A percentile compares a stretch with the other conserved stretches of the same genome.
These are phyloP conservation scores for Nemoura dubitans DNA, from an alignment of 2,888 invertebrate species.

Conservation along the genomic window DNA sequence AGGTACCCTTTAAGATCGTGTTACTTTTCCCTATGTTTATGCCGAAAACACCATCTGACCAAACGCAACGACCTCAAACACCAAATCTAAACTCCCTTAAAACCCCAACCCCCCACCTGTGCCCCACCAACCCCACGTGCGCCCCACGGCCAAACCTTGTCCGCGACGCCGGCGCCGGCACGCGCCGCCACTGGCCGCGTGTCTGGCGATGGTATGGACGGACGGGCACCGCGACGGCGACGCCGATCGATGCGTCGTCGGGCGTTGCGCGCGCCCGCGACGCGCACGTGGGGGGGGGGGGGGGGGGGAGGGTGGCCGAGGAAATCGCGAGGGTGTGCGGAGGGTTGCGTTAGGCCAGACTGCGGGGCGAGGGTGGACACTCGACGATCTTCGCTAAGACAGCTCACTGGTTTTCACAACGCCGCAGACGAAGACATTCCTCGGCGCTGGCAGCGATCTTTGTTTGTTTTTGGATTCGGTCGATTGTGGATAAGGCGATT, in stretches of 20 bases:
- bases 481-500: background rate
- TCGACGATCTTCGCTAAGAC: background rate
- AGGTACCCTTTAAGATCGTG: no score
- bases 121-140: no score
- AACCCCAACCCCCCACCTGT: no score
- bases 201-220: background rate
- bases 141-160: no score
- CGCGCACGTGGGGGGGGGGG: no score
- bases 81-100: no score
- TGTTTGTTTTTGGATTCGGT: background rate
- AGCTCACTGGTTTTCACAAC: background rate
- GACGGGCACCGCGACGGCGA: background rate
- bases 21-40: no score
- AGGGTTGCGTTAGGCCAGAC: conserved; percentile 40
- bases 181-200: conserved; percentile 1
- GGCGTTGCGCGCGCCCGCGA: background rate
- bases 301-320: background rate
- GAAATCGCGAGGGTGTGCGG: background rate
- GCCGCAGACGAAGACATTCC: no score
- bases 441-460: no score
- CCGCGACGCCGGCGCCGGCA: background rate
- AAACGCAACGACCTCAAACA: no score
- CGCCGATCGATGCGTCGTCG: conserved; percentile 17
- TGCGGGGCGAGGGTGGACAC: conserved; percentile 39
- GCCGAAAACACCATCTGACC: no score